A percentile compares a stretch with the other conserved stretches of the same genome.
Evolutionary conservation across 2,888 invertebrate genomes (phyloP).

Genomic region (Amaurobius ferox): DNA sequence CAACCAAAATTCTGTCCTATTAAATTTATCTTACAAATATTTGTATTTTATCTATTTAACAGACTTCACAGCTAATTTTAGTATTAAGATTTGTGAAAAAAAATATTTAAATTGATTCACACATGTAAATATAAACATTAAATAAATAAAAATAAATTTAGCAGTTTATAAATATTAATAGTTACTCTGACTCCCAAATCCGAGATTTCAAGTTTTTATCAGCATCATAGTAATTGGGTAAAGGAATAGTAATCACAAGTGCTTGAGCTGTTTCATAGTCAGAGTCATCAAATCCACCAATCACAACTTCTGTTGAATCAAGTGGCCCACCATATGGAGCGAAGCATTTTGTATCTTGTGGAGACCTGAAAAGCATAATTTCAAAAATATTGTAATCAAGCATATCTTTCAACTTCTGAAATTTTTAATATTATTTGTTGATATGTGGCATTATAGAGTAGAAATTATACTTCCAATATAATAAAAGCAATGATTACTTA

Average conservation of each 20-base stretch:
- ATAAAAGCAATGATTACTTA: no score
- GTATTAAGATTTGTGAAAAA: no score
- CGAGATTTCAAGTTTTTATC: constrained; percentile 85
- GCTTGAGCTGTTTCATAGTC: constrained; percentile 88
- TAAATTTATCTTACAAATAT: no score
- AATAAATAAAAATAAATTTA: neutral
- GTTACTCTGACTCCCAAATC: constrained; percentile 86
- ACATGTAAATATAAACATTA: neutral
- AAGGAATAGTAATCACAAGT: constrained; percentile 91
- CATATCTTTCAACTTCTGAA: neutral
- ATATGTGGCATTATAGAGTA: no score
- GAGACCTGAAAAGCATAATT: constrained; percentile 27
- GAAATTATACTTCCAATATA: no score
- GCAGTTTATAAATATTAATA: constrained; percentile 65
- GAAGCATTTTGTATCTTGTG: constrained; percentile 74
- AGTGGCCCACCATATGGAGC: constrained; percentile 75
- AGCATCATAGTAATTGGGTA: constrained; percentile 91
- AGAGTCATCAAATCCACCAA: constrained; percentile 75
- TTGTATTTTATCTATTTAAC: no score
- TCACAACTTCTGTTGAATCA: constrained; percentile 73
- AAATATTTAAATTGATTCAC: no score
- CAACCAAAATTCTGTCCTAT: no score
- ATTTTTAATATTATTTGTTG: neutral
- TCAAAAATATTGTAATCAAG: neutral
- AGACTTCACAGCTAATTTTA: no score